A percentile compares a stretch with the other conserved stretches of the same genome.
These are phyloP conservation scores for Calonectris borealis DNA, from an alignment of 2,113 vertebrate genomes.

Conservation along the genomic window DNA sequence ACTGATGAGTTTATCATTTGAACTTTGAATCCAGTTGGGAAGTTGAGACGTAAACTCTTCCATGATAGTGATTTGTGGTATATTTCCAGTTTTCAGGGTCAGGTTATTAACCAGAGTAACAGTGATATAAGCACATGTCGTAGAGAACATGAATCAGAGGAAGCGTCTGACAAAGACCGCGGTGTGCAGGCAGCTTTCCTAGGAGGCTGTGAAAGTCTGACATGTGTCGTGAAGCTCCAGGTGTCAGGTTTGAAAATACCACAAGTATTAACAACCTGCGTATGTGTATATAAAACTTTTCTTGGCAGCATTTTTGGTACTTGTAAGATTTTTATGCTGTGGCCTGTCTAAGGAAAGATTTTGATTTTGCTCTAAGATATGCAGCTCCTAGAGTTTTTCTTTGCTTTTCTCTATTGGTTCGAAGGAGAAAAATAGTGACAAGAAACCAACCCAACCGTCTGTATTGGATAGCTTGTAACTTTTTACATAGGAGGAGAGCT, in stretches of 20 bases:
- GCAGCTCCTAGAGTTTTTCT: neutral
- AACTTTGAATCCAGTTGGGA: conserved; percentile 59
- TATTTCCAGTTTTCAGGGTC: conserved; percentile 61
- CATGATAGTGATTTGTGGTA: conserved; percentile 53
- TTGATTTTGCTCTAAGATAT: neutral
- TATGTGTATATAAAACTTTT: neutral
- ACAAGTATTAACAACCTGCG: neutral
- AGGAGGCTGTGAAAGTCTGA: conserved; percentile 14
- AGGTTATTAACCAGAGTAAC: conserved; percentile 44
- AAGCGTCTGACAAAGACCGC: conserved; percentile 38
- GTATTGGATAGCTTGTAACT: neutral
- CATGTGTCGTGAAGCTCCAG: neutral
- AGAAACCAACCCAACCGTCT: neutral
- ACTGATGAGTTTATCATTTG: conserved; percentile 64
- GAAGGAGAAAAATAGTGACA: neutral
- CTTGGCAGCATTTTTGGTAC: neutral
- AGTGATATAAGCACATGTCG: conserved; percentile 35
- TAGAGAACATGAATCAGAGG: conserved; percentile 49
- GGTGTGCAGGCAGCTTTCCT: neutral
- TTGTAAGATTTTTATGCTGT: neutral
- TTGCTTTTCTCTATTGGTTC: neutral
- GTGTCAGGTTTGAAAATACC: conserved; percentile 11
- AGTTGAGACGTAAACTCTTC: conserved; percentile 28
- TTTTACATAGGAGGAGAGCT: neutral
- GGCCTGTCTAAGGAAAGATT: neutral